A percentile compares a stretch with the other conserved stretches of the same genome.
phyloP scores from a whole-genome alignment of 2,797 vertebrate species.

The Leucoraja ocellata region DNA sequence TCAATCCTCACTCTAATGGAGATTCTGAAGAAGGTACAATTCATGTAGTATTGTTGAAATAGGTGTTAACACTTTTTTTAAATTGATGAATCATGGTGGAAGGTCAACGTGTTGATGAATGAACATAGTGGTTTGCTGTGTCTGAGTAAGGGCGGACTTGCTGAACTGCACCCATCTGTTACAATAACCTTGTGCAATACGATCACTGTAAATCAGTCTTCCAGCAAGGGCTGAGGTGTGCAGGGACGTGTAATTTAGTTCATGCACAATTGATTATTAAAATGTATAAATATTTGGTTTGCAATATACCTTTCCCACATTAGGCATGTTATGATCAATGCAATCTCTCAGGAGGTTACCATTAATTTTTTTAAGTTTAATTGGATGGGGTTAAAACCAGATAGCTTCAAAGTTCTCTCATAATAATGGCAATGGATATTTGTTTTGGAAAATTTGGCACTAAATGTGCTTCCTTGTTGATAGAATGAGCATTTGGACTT shows the following conservation, averaged over 20 bases:
- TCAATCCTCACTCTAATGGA: background rate
- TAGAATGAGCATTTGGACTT: constrained; percentile 25
- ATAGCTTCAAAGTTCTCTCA: background rate
- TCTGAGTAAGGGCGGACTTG: too few relatives aligned
- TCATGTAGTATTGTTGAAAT: background rate
- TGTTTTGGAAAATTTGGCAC: background rate
- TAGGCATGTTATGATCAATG: background rate
- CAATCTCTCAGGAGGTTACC: background rate
- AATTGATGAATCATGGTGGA: background rate
- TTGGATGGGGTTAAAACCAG: too few relatives aligned
- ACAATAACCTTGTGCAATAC: background rate
- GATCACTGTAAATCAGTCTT: background rate
- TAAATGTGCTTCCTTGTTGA: background rate
- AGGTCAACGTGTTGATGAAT: background rate
- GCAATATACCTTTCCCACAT: background rate
- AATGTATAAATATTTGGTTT: background rate
- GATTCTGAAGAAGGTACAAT: background rate
- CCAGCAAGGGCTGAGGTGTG: background rate
- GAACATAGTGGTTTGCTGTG: too few relatives aligned
- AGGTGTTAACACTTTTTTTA: background rate
- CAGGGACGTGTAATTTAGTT: background rate
- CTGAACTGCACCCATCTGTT: background rate
- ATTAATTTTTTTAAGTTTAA: background rate
- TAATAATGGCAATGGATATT: background rate
- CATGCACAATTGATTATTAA: background rate